These are phyloP conservation scores for Dendrolimus punctatus DNA, from an alignment of 1,140 invertebrate species.

Conservation along the genomic window DNA sequence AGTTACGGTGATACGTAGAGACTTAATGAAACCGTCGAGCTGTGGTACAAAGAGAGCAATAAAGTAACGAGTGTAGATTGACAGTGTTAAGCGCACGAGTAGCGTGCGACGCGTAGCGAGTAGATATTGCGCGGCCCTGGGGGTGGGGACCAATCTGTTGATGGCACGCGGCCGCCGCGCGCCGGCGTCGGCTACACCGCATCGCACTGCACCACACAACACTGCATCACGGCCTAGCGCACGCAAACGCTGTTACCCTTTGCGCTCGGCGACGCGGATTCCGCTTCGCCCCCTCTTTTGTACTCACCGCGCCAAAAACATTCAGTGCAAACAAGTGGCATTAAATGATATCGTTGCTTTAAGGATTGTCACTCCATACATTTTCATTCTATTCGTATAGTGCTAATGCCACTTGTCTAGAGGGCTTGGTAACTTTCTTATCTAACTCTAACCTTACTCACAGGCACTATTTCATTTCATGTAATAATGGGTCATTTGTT, in stretches of 20 bases:
- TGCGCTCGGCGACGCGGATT: neutral
- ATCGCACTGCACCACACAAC: neutral
- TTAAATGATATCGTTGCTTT: too few species aligned
- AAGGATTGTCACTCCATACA: too few species aligned
- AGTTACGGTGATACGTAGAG: conserved; percentile 67
- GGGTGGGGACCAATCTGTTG: conserved; percentile 53
- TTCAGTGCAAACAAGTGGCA: too few species aligned
- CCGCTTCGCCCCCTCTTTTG: too few species aligned
- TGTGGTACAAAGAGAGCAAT: conserved; percentile 68
- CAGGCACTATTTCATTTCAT: too few species aligned
- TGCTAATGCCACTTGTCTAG: too few species aligned
- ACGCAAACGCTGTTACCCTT: neutral
- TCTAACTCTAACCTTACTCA: too few species aligned
- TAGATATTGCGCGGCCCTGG: conserved; percentile 27
- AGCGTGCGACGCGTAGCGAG: conserved; percentile 39
- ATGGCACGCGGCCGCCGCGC: conserved; percentile 27
- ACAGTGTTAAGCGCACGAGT: conserved; percentile 44
- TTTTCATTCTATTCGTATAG: too few species aligned
- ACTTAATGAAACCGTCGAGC: conserved; percentile 69
- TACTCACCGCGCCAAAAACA: too few species aligned
- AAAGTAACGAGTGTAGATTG: conserved; percentile 49
- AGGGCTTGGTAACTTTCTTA: too few species aligned
- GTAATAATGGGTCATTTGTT: too few species aligned
- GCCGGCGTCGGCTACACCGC: conserved; percentile 6
- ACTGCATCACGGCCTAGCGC: neutral